Conservation (phyloP, 2,888 invertebrate genomes). For the Hyppa rectilinea region DNA sequence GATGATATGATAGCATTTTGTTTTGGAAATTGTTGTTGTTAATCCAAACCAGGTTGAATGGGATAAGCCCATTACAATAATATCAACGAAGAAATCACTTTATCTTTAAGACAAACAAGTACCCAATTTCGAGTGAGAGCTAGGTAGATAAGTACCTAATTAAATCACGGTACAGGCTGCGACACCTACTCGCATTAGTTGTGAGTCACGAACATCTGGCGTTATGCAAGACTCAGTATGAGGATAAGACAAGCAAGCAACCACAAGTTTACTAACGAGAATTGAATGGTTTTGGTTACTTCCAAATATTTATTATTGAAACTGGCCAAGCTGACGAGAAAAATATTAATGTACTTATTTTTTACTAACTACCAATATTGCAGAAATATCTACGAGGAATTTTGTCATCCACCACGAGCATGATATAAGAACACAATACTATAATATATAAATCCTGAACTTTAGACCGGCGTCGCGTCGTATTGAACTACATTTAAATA, state of each 20-base stretch:
- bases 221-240: slow-evolving; percentile 71
- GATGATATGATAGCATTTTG: slow-evolving; percentile 66
- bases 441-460: slow-evolving; percentile 46
- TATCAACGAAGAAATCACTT: neutral
- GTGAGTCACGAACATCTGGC: slow-evolving; percentile 86
- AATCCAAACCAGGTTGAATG: neutral
- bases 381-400: slow-evolving; percentile 3
- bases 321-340: neutral
- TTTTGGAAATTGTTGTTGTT: slow-evolving; percentile 18
- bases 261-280: slow-evolving; percentile 43
- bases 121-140: neutral
- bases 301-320: slow-evolving; percentile 21
- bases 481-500: slow-evolving; percentile 56
- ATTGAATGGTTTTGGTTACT: slow-evolving; percentile 16
- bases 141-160: slow-evolving; percentile 66
- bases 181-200: slow-evolving; percentile 76
- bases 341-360: neutral
- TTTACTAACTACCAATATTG: slow-evolving; percentile 10
- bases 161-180: slow-evolving; percentile 69
- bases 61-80: slow-evolving; percentile 1
- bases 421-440: slow-evolving; percentile 30
- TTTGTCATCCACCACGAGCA: slow-evolving; percentile 3
- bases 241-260: slow-evolving; percentile 40
- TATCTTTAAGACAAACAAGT: neutral
- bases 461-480: slow-evolving; percentile 51